Base-by-base conservation (phyloP, 2,113 vertebrate species). In the Colossoma macropomum region DNA sequence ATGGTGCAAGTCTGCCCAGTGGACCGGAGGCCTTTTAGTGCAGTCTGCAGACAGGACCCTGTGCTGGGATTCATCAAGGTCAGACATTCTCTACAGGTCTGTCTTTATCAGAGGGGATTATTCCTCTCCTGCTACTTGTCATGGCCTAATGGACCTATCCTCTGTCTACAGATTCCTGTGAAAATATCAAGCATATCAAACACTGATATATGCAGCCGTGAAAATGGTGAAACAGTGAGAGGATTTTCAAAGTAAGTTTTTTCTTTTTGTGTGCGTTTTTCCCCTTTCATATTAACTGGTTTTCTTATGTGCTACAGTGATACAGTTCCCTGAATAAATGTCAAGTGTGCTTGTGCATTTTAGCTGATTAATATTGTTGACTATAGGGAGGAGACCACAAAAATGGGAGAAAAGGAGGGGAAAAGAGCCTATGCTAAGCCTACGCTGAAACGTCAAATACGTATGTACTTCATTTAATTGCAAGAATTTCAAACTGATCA, bases 1-100 rank as follows among this genome's bases (percentile, higher is more conserved):
- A 95, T 89, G 30, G 85, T 95, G 75, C 93, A 96, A 82, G 97
- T 96, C 0, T 99, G 98, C 91, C 98, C 97, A 4, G 92, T 99
- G 87, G 98, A 99, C 90, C 95, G 97, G 89, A 96, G 94, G 92
- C 95, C 96, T 10, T 98, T 99, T 92, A 94, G 92, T 77, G 92
- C 92, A 56, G 92, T 99, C 59, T 96, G 92, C 92, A 95, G 93
- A 91, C 93, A 94, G 90, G 93, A 93, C 83, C 85, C 92, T 0
- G 81, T 92, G 50, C 80, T 89, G 32, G 86, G 89, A 75, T 92
- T 87, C 62, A 89, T 93, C n/a, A 90, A 93, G 92, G 95, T 95
- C 21, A 74, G 85, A 56, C 1, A 15, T 0, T 59, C 32, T 54
- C 7, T 65, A n/a, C 15, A 10, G 10, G 21, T 32, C 2, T 68